Percentiles rank a stretch among this genome's conserved stretches.
Conservation (phyloP, 2,113 vertebrate genomes). For the Nibea coibor region DNA sequence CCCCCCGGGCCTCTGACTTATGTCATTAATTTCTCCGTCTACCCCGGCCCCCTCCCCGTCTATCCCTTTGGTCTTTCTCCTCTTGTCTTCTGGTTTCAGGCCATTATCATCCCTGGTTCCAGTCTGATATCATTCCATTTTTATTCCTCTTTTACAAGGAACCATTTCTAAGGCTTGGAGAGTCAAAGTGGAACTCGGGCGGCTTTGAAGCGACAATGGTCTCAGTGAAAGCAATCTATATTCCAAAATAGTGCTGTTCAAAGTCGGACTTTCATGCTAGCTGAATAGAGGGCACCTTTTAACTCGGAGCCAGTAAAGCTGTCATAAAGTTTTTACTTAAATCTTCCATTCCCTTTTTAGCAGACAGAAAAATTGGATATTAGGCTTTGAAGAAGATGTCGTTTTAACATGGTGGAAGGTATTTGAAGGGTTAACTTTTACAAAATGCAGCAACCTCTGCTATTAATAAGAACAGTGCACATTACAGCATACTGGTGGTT, state of each 20-base stretch:
- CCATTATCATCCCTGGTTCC: constrained; percentile 44
- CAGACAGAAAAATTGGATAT: constrained; percentile 49
- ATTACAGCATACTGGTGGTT: constrained; percentile 45
- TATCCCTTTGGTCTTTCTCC: constrained; percentile 21
- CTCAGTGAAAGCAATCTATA: constrained; percentile 64
- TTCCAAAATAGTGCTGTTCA: constrained; percentile 71
- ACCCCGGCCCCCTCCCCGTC: neutral
- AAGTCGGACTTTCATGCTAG: constrained; percentile 70
- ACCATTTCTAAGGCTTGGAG: constrained; percentile 53
- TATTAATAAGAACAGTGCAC: constrained; percentile 61
- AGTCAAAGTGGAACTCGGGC: constrained; percentile 45
- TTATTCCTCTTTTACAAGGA: constrained; percentile 63
- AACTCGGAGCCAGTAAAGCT: constrained; percentile 68
- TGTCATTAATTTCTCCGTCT: constrained; percentile 34
- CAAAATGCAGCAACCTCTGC: constrained; percentile 43
- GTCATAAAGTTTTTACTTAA: constrained; percentile 65
- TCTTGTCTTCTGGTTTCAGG: constrained; percentile 41
- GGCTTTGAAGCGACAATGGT: constrained; percentile 77
- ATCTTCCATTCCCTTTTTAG: constrained; percentile 59
- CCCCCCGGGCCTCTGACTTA: constrained; percentile 26
- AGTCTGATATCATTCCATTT: constrained; percentile 54
- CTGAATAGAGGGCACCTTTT: constrained; percentile 71
- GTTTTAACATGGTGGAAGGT: constrained; percentile 15
- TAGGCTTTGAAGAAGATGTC: constrained; percentile 38
- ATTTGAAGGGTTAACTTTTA: constrained; percentile 49